phyloP scores from a whole-genome alignment of 2,113 vertebrate genomes.

The Prunella himalayana region DNA sequence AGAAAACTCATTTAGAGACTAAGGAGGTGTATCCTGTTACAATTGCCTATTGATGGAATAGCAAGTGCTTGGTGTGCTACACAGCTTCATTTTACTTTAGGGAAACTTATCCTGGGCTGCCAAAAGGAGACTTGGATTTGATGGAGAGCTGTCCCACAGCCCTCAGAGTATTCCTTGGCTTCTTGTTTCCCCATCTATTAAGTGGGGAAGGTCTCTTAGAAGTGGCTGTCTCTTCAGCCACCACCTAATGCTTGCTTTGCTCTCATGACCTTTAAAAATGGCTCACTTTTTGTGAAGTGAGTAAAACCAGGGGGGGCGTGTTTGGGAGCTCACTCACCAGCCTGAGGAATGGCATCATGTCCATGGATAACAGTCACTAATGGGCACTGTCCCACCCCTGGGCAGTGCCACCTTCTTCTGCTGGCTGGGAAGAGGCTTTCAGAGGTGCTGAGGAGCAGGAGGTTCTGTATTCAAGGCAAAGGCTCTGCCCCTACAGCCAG shows the following conservation, averaged over 20 bases:
- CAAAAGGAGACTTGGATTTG: not conserved
- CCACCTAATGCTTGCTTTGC: not conserved
- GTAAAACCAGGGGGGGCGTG: not conserved
- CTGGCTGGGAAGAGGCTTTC: not conserved
- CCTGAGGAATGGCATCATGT: not conserved
- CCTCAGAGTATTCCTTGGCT: not conserved
- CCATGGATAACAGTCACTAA: not conserved
- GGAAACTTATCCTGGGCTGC: not conserved
- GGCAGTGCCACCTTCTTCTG: not conserved
- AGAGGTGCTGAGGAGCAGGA: not conserved
- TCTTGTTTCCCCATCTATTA: not conserved
- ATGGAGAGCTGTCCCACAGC: not conserved
- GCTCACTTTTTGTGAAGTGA: not conserved
- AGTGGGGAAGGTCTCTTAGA: not conserved
- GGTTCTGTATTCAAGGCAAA: not conserved
- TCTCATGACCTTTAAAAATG: not conserved
- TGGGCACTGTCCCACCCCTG: not conserved
- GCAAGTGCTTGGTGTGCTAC: slow-evolving; percentile 3
- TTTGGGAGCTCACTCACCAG: not conserved
- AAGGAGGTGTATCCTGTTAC: slow-evolving; percentile 52
- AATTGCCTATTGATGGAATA: slow-evolving; percentile 60
- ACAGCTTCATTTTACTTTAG: slow-evolving; percentile 42
- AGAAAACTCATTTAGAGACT: slow-evolving; percentile 59
- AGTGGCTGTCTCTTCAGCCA: not conserved
- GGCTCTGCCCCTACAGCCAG: not conserved